Evolutionary conservation across 2,113 vertebrate species (phyloP).

Genomic region (Saimiri boliviensis): DNA sequence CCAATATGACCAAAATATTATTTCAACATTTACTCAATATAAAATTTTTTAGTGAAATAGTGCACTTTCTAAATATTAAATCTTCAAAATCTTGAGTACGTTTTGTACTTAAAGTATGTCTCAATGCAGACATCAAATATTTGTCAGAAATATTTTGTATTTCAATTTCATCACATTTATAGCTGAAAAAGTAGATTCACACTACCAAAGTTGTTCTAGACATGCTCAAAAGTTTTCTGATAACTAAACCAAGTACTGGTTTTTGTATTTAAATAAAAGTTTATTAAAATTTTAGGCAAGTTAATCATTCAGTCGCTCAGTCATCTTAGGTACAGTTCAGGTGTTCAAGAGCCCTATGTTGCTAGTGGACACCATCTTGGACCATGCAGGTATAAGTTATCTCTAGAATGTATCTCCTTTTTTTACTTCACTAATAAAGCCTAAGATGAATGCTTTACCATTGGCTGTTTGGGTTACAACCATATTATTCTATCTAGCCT

Average conservation of each 20-base stretch:
- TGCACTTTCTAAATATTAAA: not conserved
- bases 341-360: not conserved
- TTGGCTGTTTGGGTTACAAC: not conserved
- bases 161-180: not conserved
- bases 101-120: not conserved
- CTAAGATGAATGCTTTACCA: not conserved
- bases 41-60: not conserved
- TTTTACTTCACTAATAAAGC: not conserved
- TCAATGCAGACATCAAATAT: not conserved
- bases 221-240: not conserved
- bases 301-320: not conserved
- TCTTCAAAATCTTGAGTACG: not conserved
- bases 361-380: not conserved
- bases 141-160: not conserved
- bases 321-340: not conserved
- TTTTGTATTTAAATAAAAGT: constrained; percentile 6
- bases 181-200: not conserved
- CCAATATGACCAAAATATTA: not conserved
- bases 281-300: not conserved
- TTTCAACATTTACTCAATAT: not conserved
- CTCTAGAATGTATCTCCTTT: not conserved
- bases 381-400: not conserved
- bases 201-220: not conserved
- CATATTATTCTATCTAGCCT: not conserved
- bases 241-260: not conserved